Conservation (phyloP, 2,888 invertebrate species). For the Dromius quadrimaculatus region DNA sequence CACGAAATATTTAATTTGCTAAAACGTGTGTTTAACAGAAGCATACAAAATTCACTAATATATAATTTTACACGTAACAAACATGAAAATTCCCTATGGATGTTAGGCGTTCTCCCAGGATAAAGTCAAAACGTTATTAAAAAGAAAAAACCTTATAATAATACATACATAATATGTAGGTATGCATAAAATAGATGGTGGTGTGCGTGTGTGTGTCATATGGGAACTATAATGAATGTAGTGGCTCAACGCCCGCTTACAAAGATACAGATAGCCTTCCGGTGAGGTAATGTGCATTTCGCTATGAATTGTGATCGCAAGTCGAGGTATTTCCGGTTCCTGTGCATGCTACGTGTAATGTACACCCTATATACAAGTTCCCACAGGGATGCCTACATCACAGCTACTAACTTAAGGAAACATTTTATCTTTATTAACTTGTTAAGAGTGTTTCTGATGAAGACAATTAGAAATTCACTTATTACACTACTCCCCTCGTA, state of each 20-base stretch:
- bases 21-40: no score
- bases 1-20: no score
- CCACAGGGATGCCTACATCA: no score
- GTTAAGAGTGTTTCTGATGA: no score
- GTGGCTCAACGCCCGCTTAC: neutral
- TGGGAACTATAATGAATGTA: conserved; percentile 28
- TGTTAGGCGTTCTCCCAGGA: neutral
- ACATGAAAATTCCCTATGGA: no score
- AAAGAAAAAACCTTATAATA: conserved; percentile 6
- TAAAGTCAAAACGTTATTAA: neutral
- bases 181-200: neutral
- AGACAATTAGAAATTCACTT: no score
- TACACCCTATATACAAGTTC: conserved; percentile 59
- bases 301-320: conserved; percentile 59
- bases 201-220: conserved; percentile 29
- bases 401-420: no score
- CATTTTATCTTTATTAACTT: no score
- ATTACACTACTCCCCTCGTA: no score
- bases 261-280: conserved; percentile 35
- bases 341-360: conserved; percentile 65
- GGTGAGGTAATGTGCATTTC: conserved; percentile 23
- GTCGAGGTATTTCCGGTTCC: conserved; percentile 62
- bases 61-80: no score
- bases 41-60: no score
- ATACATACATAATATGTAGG: no score